These are phyloP conservation scores for Cottoperca gobio DNA, from an alignment of 2,797 vertebrate species.

Conservation along the genomic window DNA sequence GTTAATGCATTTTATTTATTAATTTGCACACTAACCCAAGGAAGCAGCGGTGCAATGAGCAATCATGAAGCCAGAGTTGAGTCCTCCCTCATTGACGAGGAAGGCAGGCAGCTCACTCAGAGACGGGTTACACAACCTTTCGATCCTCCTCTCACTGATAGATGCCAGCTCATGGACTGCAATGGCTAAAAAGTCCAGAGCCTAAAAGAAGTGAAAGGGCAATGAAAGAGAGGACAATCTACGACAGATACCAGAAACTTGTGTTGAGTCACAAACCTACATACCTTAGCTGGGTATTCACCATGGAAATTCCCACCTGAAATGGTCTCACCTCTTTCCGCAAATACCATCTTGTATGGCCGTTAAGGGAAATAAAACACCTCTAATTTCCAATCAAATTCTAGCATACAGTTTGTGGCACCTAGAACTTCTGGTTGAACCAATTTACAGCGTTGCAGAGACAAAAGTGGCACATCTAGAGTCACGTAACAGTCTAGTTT, in stretches of 20 bases:
- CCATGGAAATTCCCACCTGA: slow-evolving; percentile 99
- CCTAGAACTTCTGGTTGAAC: background rate
- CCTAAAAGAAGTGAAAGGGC: slow-evolving; percentile 76
- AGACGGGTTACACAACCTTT: slow-evolving; percentile 96
- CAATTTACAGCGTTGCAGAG: slow-evolving; percentile 5
- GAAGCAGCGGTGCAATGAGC: slow-evolving; percentile 97
- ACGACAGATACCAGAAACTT: background rate
- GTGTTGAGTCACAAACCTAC: slow-evolving; percentile 6
- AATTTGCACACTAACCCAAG: slow-evolving; percentile 85
- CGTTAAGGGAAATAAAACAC: slow-evolving; percentile 74
- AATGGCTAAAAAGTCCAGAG: slow-evolving; percentile 95
- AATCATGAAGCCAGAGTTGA: slow-evolving; percentile 99
- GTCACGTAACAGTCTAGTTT: background rate
- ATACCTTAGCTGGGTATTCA: slow-evolving; percentile 97
- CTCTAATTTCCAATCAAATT: background rate
- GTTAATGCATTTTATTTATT: background rate
- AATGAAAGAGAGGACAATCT: background rate
- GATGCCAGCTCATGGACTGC: slow-evolving; percentile 96
- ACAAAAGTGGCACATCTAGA: slow-evolving; percentile 4
- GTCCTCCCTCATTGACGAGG: slow-evolving; percentile 95
- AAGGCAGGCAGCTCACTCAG: slow-evolving; percentile 97
- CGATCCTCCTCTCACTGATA: slow-evolving; percentile 96
- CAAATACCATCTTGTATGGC: slow-evolving; percentile 94
- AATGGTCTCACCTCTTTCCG: slow-evolving; percentile 95
- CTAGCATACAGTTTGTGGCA: background rate